Evolutionary conservation across 2,797 vertebrate species (phyloP).

Genomic region (Tragelaphus oryx): DNA sequence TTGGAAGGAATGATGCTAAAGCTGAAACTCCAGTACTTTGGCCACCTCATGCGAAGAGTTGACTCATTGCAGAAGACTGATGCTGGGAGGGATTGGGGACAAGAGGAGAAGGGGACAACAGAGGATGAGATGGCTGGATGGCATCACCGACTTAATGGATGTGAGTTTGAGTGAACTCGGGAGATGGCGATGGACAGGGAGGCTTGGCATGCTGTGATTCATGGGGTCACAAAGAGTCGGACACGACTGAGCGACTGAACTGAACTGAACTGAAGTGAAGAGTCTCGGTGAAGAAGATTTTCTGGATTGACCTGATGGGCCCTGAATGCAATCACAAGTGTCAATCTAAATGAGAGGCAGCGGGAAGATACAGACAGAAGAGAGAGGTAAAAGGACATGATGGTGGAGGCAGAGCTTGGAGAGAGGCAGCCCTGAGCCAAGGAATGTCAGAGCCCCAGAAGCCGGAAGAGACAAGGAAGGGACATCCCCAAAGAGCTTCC

Average conservation of each 20-base stretch:
- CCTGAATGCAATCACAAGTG: not conserved
- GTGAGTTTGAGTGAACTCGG: accelerated
- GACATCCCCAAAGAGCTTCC: not conserved
- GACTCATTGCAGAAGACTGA: too few relatives aligned
- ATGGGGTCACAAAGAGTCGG: too few relatives aligned
- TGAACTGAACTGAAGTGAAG: not conserved
- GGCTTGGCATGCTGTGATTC: too few relatives aligned
- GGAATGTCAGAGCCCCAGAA: not conserved
- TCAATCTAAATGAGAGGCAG: not conserved
- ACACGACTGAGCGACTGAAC: too few relatives aligned
- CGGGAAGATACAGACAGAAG: not conserved
- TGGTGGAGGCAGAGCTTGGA: not conserved
- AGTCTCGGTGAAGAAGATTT: not conserved
- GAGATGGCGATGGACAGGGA: too few relatives aligned
- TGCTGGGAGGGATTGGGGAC: too few relatives aligned
- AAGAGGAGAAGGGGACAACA: too few relatives aligned
- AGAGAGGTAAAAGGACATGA: not conserved
- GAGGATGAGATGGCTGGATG: too few relatives aligned
- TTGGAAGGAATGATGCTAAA: too few relatives aligned
- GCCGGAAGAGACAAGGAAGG: not conserved
- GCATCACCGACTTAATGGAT: accelerated
- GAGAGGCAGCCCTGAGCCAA: not conserved
- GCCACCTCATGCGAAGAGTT: too few relatives aligned
- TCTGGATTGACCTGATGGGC: not conserved
- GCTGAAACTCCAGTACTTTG: too few relatives aligned